Percentiles rank a stretch among this genome's conserved stretches.
These are phyloP conservation scores for Malthinus seriepunctatus DNA, from an alignment of 2,888 invertebrate genomes.

Conservation along the genomic window DNA sequence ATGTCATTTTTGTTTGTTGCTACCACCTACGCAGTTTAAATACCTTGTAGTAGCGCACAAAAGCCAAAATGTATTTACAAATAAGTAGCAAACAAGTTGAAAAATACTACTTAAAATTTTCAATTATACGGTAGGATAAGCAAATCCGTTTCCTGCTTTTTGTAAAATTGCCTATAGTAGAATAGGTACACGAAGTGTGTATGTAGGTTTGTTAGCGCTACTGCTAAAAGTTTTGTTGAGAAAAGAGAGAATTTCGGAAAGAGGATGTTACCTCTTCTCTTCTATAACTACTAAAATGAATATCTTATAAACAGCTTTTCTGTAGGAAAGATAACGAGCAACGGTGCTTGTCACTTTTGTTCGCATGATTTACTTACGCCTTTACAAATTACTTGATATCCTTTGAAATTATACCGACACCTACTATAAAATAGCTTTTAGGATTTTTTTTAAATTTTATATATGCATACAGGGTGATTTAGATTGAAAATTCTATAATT, in stretches of 20 bases:
- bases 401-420: constrained; percentile 26
- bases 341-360: constrained; percentile 31
- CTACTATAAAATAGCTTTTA: constrained; percentile 15
- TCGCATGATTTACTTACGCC: constrained; percentile 31
- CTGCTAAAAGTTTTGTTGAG: neutral
- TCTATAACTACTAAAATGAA: constrained; percentile 20
- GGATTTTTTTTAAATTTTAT: neutral
- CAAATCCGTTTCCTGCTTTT: constrained; percentile 35
- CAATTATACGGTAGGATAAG: constrained; percentile 34
- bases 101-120: constrained; percentile 30
- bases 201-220: constrained; percentile 18
- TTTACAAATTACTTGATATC: constrained; percentile 30
- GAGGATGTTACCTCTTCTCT: neutral
- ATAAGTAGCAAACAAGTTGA: constrained; percentile 25
- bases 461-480: neutral
- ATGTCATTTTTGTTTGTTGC: too few relatives aligned
- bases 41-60: neutral
- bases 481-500: neutral
- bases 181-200: too few relatives aligned
- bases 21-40: too few relatives aligned
- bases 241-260: neutral
- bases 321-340: constrained; percentile 26
- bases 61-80: neutral
- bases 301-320: constrained; percentile 28
- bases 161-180: constrained; percentile 16